Percentiles rank a stretch among this genome's conserved stretches.
phyloP scores from a whole-genome alignment of 2,113 vertebrate species.

The Nothocercus nigrocapillus region DNA sequence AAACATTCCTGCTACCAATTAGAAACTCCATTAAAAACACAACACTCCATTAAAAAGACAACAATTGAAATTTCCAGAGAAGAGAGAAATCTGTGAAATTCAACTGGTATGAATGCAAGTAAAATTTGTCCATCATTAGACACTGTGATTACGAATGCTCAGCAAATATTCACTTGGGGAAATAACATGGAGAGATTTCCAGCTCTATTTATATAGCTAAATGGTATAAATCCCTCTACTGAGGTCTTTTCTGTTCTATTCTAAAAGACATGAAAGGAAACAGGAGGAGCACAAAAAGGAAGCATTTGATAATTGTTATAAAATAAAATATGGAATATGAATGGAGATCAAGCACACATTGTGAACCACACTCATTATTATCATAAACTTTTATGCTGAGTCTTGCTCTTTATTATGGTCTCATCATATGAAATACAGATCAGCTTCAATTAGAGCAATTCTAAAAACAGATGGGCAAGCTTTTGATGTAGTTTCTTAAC shows the following conservation, averaged over 20 bases:
- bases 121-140: neutral
- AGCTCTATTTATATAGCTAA: neutral
- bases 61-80: neutral
- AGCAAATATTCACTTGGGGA: slow-evolving; percentile 25
- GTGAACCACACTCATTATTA: slow-evolving; percentile 33
- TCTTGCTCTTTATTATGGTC: slow-evolving; percentile 29
- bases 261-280: slow-evolving; percentile 14
- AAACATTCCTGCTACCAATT: neutral
- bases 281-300: neutral
- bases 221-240: neutral
- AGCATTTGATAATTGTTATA: slow-evolving; percentile 1
- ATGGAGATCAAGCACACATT: neutral
- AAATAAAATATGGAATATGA: slow-evolving; percentile 46
- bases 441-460: slow-evolving; percentile 1
- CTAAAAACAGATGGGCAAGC: neutral
- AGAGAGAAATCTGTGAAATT: neutral
- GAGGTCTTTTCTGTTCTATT: neutral
- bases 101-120: neutral
- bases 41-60: neutral
- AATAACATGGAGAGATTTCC: neutral
- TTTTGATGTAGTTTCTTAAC: neutral
- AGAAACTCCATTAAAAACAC: neutral
- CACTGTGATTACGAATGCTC: neutral
- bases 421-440: slow-evolving; percentile 3
- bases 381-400: slow-evolving; percentile 45